Evolutionary conservation across 2,797 vertebrate genomes (phyloP).

Genomic region (Acanthurus leucopareius): DNA sequence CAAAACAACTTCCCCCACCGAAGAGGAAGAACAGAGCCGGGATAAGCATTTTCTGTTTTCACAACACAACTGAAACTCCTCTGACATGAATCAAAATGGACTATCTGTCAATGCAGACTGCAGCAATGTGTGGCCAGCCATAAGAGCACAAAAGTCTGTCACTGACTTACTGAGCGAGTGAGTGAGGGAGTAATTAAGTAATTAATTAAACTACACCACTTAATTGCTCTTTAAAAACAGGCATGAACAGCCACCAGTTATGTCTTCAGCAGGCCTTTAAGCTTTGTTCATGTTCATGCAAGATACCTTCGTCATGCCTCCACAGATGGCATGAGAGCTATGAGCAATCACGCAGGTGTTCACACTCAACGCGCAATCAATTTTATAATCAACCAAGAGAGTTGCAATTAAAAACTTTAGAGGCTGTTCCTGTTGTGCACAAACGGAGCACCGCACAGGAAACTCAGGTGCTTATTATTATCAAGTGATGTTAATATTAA

Average conservation of each 20-base stretch:
- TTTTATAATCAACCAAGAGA: no score
- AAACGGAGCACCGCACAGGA: no score
- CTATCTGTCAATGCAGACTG: background rate
- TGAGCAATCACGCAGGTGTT: no score
- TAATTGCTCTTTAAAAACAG: background rate
- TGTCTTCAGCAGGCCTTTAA: background rate
- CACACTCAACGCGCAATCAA: no score
- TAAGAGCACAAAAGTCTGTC: background rate
- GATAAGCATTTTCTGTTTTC: constrained; percentile 24
- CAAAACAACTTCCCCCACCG: constrained; percentile 44
- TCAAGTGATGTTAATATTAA: no score
- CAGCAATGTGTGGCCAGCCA: background rate
- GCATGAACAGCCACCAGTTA: background rate
- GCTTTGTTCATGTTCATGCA: no score
- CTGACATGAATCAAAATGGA: background rate
- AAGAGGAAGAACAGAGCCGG: constrained; percentile 56
- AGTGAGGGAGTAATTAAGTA: no score
- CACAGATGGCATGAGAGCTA: no score
- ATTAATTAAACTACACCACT: background rate
- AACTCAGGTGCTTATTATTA: no score
- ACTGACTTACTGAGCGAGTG: background rate
- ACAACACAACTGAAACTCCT: constrained; percentile 47
- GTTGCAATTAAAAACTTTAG: no score
- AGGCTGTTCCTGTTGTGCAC: no score
- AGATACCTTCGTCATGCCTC: no score